Evolutionary conservation across 2,113 vertebrate genomes (phyloP), one percentile per base, ranked within the genome.

Genomic region (Paralichthys olivaceus): DNA sequence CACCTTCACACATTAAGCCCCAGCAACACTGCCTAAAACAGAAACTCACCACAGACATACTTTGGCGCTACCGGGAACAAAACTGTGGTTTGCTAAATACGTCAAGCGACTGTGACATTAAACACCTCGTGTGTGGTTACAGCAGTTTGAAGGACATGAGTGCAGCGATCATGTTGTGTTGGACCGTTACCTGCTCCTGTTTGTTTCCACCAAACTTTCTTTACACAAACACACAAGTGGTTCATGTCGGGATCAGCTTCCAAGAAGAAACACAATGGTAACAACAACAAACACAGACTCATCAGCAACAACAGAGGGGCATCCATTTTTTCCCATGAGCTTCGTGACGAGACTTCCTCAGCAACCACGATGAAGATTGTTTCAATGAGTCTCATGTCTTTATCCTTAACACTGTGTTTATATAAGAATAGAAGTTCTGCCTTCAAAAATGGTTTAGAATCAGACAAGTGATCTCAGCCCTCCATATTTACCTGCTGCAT

Each of bases 21-120:
- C 81, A 75, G 83, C 86, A 89, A 89, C 86, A 72, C 59, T 2
- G 49, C 77, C 75, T 71, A 82, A 88, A 89, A 87, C 69, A 47
- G 80, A 77, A 84, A 80, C 81, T 55, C 72, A 75, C 64, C 63
- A 49, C 63, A 67, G 45, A 85, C 71, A 69, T 55, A n/a, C 72
- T 53, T 32, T 23, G 75, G 26, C 74, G 58, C 68, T 28, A 62
- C 68, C 75, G n/a, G 49, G 1, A 14, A 49, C 65, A 76, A 80
- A 60, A 84, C 75, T 85, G 89, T 70, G 85, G 88, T 70, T 58
- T 3, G 77, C 82, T 87, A 79, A 87, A 85, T 77, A 63, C 56
- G 73, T 84, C 13, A 61, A 75, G 67, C 2, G 66, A 87, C 19
- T 61, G 71, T 6, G 64, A 80, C 60, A 43, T 51, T 53, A 83